A percentile compares a stretch with the other conserved stretches of the same genome.
Evolutionary conservation across 1,140 invertebrate species (phyloP).

Genomic region (Cydia amplana): DNA sequence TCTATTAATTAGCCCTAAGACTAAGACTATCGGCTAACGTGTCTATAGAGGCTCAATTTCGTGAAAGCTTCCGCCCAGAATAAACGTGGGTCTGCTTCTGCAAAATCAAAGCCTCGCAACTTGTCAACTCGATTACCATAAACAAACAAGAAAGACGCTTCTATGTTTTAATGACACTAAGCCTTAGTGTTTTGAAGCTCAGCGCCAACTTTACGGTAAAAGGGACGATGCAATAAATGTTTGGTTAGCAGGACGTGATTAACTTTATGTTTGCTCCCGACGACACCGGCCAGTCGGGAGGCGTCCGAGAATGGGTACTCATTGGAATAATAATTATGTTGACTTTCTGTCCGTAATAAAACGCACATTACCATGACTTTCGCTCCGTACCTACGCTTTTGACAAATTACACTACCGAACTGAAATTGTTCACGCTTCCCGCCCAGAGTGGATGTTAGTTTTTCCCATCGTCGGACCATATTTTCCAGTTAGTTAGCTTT

Average conservation of each 20-base stretch:
- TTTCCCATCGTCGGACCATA: not conserved
- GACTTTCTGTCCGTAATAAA: constrained; percentile 15
- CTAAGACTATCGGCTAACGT: not conserved
- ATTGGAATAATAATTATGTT: constrained; percentile 34
- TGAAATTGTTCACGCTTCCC: not conserved
- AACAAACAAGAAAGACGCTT: constrained; percentile 70
- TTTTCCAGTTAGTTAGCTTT: constrained; percentile 12
- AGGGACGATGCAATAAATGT: constrained; percentile 45
- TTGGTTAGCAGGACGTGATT: constrained; percentile 29
- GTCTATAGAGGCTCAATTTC: not conserved
- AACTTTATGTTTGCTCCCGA: constrained; percentile 32
- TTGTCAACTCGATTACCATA: constrained; percentile 75
- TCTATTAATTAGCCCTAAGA: not conserved
- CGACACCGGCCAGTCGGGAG: not conserved
- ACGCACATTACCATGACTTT: not conserved
- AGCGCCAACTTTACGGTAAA: constrained; percentile 39
- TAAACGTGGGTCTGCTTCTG: constrained; percentile 51
- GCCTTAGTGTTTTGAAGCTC: constrained; percentile 52
- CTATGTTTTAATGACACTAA: constrained; percentile 66
- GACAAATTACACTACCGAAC: not conserved
- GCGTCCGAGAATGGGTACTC: constrained; percentile 24
- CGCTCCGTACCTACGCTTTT: not conserved
- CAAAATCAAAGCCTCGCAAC: constrained; percentile 70
- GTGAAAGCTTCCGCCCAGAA: constrained; percentile 58
- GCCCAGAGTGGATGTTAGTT: not conserved